Evolutionary conservation across 2,113 vertebrate species (phyloP).

Genomic region (Psettodes erumei): DNA sequence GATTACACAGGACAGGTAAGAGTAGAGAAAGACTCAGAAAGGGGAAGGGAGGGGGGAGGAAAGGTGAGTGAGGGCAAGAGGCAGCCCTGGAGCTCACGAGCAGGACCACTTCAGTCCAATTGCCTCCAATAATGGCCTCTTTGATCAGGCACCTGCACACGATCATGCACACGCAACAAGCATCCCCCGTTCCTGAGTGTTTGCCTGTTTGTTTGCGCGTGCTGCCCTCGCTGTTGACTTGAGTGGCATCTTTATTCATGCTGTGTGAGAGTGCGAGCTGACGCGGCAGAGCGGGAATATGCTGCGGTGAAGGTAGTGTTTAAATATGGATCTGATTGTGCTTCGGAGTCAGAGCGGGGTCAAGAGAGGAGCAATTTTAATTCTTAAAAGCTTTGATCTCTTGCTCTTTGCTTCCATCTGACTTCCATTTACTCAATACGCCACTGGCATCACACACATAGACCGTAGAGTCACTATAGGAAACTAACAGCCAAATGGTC

Average conservation of each 20-base stretch:
- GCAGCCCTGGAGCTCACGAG: slow-evolving; percentile 5
- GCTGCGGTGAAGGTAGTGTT: slow-evolving; percentile 50
- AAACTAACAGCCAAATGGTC: neutral
- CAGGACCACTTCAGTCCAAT: slow-evolving; percentile 57
- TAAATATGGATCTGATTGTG: slow-evolving; percentile 71
- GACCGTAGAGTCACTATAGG: too few species aligned
- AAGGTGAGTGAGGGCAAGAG: slow-evolving; percentile 24
- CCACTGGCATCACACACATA: neutral
- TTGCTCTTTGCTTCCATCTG: slow-evolving; percentile 6
- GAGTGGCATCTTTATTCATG: slow-evolving; percentile 58
- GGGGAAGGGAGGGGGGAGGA: neutral
- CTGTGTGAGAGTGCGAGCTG: slow-evolving; percentile 38
- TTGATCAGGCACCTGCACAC: slow-evolving; percentile 64
- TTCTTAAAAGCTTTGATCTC: slow-evolving; percentile 61
- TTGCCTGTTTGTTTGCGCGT: slow-evolving; percentile 46
- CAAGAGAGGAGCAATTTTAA: slow-evolving; percentile 53
- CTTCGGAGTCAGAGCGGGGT: slow-evolving; percentile 29
- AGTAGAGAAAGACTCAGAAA: slow-evolving; percentile 10
- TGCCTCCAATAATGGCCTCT: slow-evolving; percentile 65
- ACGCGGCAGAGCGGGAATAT: slow-evolving; percentile 30
- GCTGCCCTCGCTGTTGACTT: slow-evolving; percentile 18
- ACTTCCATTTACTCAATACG: neutral
- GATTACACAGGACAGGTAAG: slow-evolving; percentile 42
- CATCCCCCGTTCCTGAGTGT: slow-evolving; percentile 18
- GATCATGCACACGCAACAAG: neutral